phyloP scores from a whole-genome alignment of 2,113 vertebrate species.

The Osmerus mordax region DNA sequence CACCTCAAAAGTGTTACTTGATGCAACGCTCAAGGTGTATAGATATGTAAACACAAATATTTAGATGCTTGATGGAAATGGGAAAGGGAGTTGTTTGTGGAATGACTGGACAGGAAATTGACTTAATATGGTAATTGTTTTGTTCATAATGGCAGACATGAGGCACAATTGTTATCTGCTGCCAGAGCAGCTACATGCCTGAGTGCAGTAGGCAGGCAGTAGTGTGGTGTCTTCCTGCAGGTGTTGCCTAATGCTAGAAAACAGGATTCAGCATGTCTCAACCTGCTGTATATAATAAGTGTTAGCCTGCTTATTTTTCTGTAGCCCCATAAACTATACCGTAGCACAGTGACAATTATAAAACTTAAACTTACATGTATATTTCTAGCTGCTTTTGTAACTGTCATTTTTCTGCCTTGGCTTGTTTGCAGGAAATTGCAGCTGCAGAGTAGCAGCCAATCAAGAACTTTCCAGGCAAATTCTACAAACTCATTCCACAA shows the following conservation, averaged over 20 bases:
- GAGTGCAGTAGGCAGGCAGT: not conserved
- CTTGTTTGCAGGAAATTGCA: conserved; percentile 65
- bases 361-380: not conserved
- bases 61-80: not conserved
- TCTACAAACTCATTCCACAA: conserved; percentile 36
- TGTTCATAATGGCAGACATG: conserved; percentile 14
- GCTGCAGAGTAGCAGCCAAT: conserved; percentile 52
- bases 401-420: conserved; percentile 21
- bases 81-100: not conserved
- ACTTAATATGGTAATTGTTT: conserved; percentile 27
- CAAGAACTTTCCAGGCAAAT: conserved; percentile 56
- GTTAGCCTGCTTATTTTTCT: conserved; percentile 1
- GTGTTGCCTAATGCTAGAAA: conserved; percentile 14
- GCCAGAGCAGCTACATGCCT: not conserved
- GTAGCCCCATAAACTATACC: not conserved
- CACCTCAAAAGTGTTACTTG: too few relatives aligned
- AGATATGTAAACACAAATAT: too few relatives aligned
- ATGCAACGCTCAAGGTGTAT: too few relatives aligned
- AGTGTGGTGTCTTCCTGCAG: not conserved
- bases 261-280: not conserved
- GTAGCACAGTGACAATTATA: not conserved
- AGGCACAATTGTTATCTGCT: conserved; percentile 39
- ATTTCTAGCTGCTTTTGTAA: not conserved
- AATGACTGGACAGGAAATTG: conserved; percentile 30
- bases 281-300: not conserved